Percentiles rank a stretch among this genome's conserved stretches.
phyloP scores from a whole-genome alignment of 1,140 invertebrate genomes.

The Cheumatopsyche charites region DNA sequence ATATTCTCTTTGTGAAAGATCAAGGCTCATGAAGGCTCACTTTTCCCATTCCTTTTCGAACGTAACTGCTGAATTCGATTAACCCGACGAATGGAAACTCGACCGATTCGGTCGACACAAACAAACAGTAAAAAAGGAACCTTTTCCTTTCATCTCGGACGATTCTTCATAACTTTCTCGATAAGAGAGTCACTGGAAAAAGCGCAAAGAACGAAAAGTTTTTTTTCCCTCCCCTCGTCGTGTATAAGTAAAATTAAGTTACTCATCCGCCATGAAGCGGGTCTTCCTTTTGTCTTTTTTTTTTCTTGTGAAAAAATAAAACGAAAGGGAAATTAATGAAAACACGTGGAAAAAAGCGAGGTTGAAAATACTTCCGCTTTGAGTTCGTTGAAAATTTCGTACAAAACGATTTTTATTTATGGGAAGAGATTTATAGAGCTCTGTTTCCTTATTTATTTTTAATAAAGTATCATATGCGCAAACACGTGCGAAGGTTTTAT shows the following conservation, averaged over 20 bases:
- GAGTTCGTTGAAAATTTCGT: slow-evolving; percentile 26
- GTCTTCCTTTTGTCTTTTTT: slow-evolving; percentile 29
- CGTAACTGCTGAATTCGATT: slow-evolving; percentile 40
- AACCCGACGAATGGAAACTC: slow-evolving; percentile 29
- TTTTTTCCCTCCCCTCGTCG: neutral
- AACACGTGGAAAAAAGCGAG: slow-evolving; percentile 19
- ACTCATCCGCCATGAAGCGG: slow-evolving; percentile 30
- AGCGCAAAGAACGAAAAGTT: slow-evolving; percentile 9
- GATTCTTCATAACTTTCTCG: slow-evolving; percentile 36
- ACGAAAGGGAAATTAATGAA: slow-evolving; percentile 8
- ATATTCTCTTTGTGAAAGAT: slow-evolving; percentile 10
- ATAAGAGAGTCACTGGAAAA: slow-evolving; percentile 18
- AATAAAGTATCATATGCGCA: slow-evolving; percentile 20
- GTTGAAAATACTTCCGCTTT: neutral
- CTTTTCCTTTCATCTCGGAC: slow-evolving; percentile 22
- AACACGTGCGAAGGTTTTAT: slow-evolving; percentile 6
- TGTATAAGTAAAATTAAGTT: slow-evolving; percentile 18
- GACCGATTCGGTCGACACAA: slow-evolving; percentile 5
- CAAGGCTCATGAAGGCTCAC: slow-evolving; percentile 15
- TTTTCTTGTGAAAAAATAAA: neutral
- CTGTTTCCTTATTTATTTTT: slow-evolving; percentile 31
- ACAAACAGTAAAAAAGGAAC: slow-evolving; percentile 11
- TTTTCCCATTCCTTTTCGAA: slow-evolving; percentile 15
- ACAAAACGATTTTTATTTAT: slow-evolving; percentile 34
- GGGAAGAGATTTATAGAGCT: slow-evolving; percentile 28